Conservation (phyloP, 2,113 vertebrate genomes). For the Myrmophylax atrothorax region DNA sequence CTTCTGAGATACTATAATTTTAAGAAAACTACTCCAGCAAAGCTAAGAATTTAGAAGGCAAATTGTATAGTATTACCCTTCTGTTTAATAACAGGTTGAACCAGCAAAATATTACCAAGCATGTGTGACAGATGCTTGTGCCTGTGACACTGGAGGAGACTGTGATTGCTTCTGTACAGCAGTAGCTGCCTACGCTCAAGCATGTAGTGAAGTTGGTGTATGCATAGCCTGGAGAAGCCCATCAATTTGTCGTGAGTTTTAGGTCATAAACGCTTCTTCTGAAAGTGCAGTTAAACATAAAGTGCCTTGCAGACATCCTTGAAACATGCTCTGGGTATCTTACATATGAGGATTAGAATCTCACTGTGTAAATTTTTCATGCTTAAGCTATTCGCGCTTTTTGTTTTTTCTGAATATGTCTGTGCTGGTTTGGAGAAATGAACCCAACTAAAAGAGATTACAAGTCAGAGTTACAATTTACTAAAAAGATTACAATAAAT, state of each 20-base stretch:
- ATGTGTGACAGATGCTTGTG: constrained; percentile 74
- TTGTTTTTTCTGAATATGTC: neutral
- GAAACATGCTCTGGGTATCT: neutral
- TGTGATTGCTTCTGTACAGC: constrained; percentile 78
- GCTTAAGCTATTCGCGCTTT: neutral
- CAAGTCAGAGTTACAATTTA: too few species aligned
- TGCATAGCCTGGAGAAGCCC: constrained; percentile 76
- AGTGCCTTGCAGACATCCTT: neutral
- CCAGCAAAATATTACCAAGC: constrained; percentile 74
- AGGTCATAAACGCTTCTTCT: neutral
- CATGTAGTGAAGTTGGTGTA: constrained; percentile 68
- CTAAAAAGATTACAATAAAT: too few species aligned
- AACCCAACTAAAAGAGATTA: too few species aligned
- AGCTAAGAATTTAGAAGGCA: neutral
- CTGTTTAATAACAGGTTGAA: constrained; percentile 65
- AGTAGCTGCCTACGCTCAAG: constrained; percentile 75
- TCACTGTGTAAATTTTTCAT: neutral
- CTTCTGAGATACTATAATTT: neutral
- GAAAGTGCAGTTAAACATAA: neutral
- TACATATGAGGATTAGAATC: neutral
- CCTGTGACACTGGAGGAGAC: constrained; percentile 74
- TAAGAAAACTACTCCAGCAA: neutral
- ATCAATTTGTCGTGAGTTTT: constrained; percentile 74
- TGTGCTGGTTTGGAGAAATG: too few species aligned
- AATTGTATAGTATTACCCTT: neutral